These are phyloP conservation scores for Yponomeuta evonymella DNA, from an alignment of 2,888 invertebrate genomes.

Conservation along the genomic window DNA sequence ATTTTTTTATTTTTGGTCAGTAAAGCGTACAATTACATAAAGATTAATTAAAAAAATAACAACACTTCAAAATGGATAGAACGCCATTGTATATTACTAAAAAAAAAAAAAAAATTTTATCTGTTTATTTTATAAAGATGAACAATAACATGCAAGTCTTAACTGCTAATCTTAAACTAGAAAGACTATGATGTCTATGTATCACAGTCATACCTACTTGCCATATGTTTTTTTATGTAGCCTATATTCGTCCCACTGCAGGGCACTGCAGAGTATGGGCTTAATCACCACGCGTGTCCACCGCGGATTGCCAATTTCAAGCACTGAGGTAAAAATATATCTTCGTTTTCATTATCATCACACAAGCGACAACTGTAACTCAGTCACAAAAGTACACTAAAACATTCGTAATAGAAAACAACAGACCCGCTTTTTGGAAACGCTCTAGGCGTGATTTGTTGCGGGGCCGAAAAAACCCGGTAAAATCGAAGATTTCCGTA, in stretches of 20 bases:
- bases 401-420: neutral
- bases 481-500: conserved; percentile 72
- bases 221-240: neutral
- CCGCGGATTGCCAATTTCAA: too few relatives aligned
- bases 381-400: neutral
- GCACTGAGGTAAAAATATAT: neutral
- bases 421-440: neutral
- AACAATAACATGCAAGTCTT: too few relatives aligned
- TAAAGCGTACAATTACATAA: neutral
- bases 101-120: too few relatives aligned
- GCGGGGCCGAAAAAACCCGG: conserved; percentile 37
- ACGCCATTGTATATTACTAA: neutral
- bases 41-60: too few relatives aligned
- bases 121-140: too few relatives aligned
- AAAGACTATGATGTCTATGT: too few relatives aligned
- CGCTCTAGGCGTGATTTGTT: conserved; percentile 60
- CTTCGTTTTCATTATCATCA: neutral
- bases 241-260: too few relatives aligned
- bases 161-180: too few relatives aligned
- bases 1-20: neutral
- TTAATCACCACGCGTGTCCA: too few relatives aligned
- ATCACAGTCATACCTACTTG: neutral
- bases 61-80: too few relatives aligned
- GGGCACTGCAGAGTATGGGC: too few relatives aligned
- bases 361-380: neutral